Conservation (phyloP, 2,888 invertebrate genomes). For the Acrobasis repandana region DNA sequence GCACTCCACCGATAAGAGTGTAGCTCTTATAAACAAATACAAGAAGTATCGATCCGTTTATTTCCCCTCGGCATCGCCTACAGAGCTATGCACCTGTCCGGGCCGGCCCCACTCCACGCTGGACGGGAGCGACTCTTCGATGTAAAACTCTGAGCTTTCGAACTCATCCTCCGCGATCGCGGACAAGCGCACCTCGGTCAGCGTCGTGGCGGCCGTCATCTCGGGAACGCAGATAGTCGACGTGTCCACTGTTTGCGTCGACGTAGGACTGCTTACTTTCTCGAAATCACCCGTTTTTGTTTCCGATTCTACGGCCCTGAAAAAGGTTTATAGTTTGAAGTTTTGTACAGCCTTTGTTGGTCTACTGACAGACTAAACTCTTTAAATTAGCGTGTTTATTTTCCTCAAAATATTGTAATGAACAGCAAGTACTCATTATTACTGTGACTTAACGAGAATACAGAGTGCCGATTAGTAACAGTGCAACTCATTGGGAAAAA, state of each 20-base stretch:
- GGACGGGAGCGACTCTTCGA: conserved; percentile 94
- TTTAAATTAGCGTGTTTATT: too few relatives aligned
- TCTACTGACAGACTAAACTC: too few relatives aligned
- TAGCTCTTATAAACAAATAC: too few relatives aligned
- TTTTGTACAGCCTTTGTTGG: too few relatives aligned
- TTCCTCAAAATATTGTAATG: too few relatives aligned
- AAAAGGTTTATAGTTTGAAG: not conserved
- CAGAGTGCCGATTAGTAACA: too few relatives aligned
- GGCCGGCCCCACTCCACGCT: conserved; percentile 88
- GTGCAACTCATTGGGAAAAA: too few relatives aligned
- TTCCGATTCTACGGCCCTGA: conserved; percentile 90
- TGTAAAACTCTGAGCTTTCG: conserved; percentile 92
- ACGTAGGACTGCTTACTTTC: conserved; percentile 85
- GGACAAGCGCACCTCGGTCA: conserved; percentile 82
- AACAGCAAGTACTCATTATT: too few relatives aligned
- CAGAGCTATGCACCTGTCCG: conserved; percentile 67
- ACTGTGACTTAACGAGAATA: too few relatives aligned
- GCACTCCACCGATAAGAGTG: too few relatives aligned
- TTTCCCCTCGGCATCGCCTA: conserved; percentile 21
- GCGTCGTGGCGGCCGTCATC: conserved; percentile 78
- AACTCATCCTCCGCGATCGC: conserved; percentile 83
- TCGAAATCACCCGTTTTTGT: conserved; percentile 93
- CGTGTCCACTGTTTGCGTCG: conserved; percentile 63
- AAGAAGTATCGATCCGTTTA: conserved; percentile 27
- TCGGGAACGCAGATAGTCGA: conserved; percentile 72